Evolutionary conservation across 2,888 invertebrate genomes (phyloP).

Genomic region (Scaptomyza caliginosa): DNA sequence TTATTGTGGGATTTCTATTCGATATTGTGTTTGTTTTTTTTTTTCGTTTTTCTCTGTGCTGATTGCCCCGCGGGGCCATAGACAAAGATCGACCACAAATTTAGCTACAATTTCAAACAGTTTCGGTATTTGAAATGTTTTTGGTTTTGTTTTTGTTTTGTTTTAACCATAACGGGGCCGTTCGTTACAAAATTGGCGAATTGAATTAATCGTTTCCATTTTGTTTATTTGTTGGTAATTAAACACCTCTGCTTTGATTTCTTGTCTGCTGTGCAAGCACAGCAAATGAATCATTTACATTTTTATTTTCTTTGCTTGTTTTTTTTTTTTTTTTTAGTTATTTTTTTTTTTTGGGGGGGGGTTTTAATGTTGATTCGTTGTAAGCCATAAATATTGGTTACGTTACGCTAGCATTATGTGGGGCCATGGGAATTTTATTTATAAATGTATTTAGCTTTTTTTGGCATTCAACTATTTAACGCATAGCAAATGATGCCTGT

Average conservation of each 20-base stretch:
- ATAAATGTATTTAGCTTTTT: not conserved
- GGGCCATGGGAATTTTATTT: constrained; percentile 70
- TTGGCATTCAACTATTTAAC: constrained; percentile 24
- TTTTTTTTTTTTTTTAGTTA: constrained; percentile 7
- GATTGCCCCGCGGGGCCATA: constrained; percentile 56
- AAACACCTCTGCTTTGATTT: constrained; percentile 80
- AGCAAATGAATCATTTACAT: constrained; percentile 78
- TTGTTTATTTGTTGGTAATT: constrained; percentile 81
- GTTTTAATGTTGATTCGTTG: constrained; percentile 78
- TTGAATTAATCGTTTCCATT: constrained; percentile 80
- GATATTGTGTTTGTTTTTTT: constrained; percentile 24
- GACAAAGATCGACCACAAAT: constrained; percentile 68
- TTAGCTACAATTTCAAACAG: constrained; percentile 75
- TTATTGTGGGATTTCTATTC: constrained; percentile 62
- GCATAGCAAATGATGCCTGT: constrained; percentile 70
- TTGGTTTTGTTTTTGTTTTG: constrained; percentile 2
- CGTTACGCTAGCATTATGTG: constrained; percentile 58
- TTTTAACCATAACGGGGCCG: constrained; percentile 70
- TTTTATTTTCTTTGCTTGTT: constrained; percentile 35
- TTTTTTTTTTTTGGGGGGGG: constrained; percentile 8
- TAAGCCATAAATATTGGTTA: constrained; percentile 73
- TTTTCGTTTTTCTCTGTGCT: constrained; percentile 43
- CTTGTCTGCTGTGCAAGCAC: constrained; percentile 64
- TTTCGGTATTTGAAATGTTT: constrained; percentile 41
- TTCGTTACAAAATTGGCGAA: constrained; percentile 75